Conservation (phyloP, 2,113 vertebrate genomes). For the Haemorhous mexicanus region DNA sequence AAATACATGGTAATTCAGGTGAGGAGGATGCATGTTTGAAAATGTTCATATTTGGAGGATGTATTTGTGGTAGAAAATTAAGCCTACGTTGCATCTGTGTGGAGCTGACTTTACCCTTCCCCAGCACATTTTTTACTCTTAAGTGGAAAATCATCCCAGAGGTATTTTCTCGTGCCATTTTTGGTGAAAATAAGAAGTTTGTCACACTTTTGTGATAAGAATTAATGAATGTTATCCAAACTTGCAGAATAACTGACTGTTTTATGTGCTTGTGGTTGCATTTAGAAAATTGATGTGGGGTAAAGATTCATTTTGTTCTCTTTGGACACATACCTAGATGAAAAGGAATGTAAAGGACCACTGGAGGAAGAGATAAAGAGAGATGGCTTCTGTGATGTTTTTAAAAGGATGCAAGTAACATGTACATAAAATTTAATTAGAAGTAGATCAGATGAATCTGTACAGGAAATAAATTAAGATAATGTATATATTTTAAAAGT, state of each 20-base stretch:
- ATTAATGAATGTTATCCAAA: not conserved
- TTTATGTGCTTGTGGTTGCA: not conserved
- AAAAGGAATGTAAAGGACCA: not conserved
- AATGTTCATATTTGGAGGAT: not conserved
- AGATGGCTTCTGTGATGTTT: not conserved
- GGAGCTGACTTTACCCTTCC: not conserved
- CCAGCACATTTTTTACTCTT: not conserved
- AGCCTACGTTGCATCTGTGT: rapidly evolving
- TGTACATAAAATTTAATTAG: not conserved
- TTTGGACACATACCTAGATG: not conserved
- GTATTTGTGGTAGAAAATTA: not conserved
- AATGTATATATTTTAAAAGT: not conserved
- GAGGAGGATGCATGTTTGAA: not conserved
- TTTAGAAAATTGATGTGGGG: not conserved
- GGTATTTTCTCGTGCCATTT: not conserved
- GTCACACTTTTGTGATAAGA: not conserved
- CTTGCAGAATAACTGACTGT: not conserved
- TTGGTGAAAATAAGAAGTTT: not conserved
- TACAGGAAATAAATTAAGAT: not conserved
- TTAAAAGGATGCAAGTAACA: not conserved
- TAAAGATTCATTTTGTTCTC: not conserved
- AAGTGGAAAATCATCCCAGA: not conserved
- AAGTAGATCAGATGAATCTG: not conserved
- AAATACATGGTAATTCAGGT: slow-evolving; percentile 98
- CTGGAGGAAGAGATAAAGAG: not conserved